Percentiles rank a stretch among this genome's conserved stretches.
Evolutionary conservation across 1,140 invertebrate genomes (phyloP).

Genomic region (Pachypsylla venusta): DNA sequence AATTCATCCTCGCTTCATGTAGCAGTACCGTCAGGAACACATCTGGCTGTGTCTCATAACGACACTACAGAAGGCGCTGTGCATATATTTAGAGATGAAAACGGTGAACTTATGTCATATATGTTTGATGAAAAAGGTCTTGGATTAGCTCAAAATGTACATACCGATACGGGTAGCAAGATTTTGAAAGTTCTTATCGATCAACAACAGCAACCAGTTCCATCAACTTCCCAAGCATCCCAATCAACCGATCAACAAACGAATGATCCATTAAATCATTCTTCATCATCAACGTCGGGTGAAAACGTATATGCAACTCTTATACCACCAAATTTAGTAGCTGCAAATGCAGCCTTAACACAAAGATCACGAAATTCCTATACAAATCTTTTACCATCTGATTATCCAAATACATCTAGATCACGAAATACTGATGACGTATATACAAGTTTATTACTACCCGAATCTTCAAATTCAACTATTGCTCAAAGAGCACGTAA

Average conservation of each 20-base stretch:
- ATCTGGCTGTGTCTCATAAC: constrained; percentile 68
- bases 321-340: constrained; percentile 11
- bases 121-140: constrained; percentile 67
- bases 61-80: constrained; percentile 76
- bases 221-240: background rate
- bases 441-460: no score
- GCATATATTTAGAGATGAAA: constrained; percentile 64
- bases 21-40: constrained; percentile 26
- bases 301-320: background rate
- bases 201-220: background rate
- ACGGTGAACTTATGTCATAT: constrained; percentile 60
- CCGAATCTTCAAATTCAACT: no score
- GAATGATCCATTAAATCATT: background rate
- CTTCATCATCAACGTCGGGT: background rate
- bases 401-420: no score
- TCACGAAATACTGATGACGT: no score
- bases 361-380: constrained; percentile 14
- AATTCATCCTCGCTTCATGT: constrained; percentile 10
- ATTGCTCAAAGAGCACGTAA: no score
- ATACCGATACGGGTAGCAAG: constrained; percentile 4
- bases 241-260: no score
- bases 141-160: constrained; percentile 18
- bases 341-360: constrained; percentile 14
- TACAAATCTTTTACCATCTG: no score
- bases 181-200: background rate